Evolutionary conservation across 1,140 invertebrate species (phyloP).

Genomic region (Zaprionus kolodkinae): DNA sequence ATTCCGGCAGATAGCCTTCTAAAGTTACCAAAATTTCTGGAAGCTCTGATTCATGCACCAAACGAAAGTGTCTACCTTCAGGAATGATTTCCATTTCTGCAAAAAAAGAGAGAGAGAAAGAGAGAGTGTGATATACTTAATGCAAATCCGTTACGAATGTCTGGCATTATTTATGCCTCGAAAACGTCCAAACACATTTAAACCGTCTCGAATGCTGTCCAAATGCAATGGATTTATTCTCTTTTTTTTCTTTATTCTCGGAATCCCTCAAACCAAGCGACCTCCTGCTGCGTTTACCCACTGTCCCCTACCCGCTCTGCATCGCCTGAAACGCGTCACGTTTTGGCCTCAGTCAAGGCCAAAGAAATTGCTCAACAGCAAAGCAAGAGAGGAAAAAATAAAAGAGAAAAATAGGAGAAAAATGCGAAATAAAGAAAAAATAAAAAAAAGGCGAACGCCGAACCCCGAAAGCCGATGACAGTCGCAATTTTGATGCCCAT

Average conservation of each 20-base stretch:
- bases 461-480: constrained; percentile 45
- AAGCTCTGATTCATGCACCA: constrained; percentile 91
- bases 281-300: background rate
- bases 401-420: constrained; percentile 25
- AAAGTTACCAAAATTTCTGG: constrained; percentile 90
- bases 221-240: constrained; percentile 17
- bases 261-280: background rate
- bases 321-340: constrained; percentile 42
- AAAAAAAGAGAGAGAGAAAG: constrained; percentile 71
- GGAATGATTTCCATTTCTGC: constrained; percentile 91
- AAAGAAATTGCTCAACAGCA: constrained; percentile 22
- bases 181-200: constrained; percentile 11
- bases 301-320: background rate
- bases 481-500: constrained; percentile 17
- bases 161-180: constrained; percentile 19
- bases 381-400: background rate
- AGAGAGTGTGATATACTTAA: constrained; percentile 14
- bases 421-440: constrained; percentile 21
- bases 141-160: constrained; percentile 18
- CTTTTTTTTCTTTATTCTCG: constrained; percentile 7
- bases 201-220: constrained; percentile 25
- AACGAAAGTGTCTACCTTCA: constrained; percentile 93
- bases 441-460: constrained; percentile 22
- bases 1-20: constrained; percentile 91
- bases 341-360: constrained; percentile 64